These are phyloP conservation scores for Trichomycterus rosablanca DNA, from an alignment of 2,113 vertebrate species.

Conservation along the genomic window DNA sequence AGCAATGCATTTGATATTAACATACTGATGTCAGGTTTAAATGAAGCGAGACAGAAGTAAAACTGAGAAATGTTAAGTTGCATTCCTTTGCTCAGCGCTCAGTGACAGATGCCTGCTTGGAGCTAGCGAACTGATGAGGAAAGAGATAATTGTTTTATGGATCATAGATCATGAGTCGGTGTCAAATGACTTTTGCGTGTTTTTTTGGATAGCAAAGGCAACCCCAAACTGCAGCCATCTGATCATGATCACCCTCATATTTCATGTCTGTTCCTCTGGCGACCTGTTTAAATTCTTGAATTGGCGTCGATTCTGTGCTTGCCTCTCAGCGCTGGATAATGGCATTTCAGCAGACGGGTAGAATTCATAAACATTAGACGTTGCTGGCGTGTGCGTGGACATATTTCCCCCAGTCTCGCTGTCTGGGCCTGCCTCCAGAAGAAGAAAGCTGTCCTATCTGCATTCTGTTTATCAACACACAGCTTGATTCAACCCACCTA, in stretches of 20 bases:
- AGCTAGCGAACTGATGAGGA: conserved; percentile 25
- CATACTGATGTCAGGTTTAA: neutral
- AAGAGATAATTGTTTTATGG: conserved; percentile 41
- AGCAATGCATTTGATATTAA: too few relatives aligned
- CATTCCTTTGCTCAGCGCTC: neutral
- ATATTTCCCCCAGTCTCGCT: conserved; percentile 14
- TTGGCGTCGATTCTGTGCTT: conserved; percentile 10
- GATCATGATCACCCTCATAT: conserved; percentile 1
- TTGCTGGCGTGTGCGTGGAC: conserved; percentile 12
- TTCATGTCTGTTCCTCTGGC: conserved; percentile 2
- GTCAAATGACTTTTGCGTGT: conserved; percentile 16
- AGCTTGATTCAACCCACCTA: neutral
- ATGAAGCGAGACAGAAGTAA: neutral
- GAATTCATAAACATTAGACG: conserved; percentile 37
- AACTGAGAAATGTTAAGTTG: conserved; percentile 2
- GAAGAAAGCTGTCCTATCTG: conserved; percentile 29
- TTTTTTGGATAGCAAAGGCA: neutral
- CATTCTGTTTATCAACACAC: conserved; percentile 32
- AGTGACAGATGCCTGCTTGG: conserved; percentile 37
- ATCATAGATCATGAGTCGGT: conserved; percentile 37
- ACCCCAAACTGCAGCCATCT: neutral
- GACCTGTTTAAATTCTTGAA: conserved; percentile 15
- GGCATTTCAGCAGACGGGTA: conserved; percentile 24
- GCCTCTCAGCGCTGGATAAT: conserved; percentile 19
- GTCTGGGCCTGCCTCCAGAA: conserved; percentile 27